Base-by-base conservation (phyloP, 2,113 vertebrate species). In the Psittacara wagleri region DNA sequence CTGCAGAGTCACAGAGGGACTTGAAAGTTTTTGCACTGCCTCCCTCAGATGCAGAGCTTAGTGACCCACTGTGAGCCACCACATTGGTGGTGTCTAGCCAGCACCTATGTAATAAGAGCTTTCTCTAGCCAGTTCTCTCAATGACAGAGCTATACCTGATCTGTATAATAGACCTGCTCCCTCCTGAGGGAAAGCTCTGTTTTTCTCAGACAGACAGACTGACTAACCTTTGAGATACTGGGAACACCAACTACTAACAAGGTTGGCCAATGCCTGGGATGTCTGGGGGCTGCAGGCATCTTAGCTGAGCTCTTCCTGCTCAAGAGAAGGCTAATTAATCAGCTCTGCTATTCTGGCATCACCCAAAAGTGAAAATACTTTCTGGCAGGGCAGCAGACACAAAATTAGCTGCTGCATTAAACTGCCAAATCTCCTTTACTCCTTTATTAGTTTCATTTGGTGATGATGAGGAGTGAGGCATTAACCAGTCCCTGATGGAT, bases 291-390 rank as follows among this genome's bases (percentile, higher is more conserved):
- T 88, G 91, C 62, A 76, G 79, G 59, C 75, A 3, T 77, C 89
- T 88, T 86, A 90, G 75, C 86, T 77, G 91, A 92, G 78, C 41
- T 92, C 63, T 88, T 96, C 87, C 67, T 87, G 86, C 80, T 84
- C 78, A 62, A n/a, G 81, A 91, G 87, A 95, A 85, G 52, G 70
- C 78, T 96, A 96, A 96, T 97, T 96, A 96, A 96, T 97, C 90
- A 95, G 95, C 77, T 96, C 74, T 79, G 59, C 48, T 92, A 54
- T 91, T 95, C 95, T 96, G 92, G 95, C 96, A 90, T 95, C 88
- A 94, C 94, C 92, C 93, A 96, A 96, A 94, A 97, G 93, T 96
- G 96, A 94, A 97, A 97, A 97, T 92, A 96, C 79, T 94, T 95
- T 94, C 93, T 97, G 96, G 96, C 95, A 95, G 90, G 89, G 79